These are phyloP conservation scores for Centropristis striata DNA, from an alignment of 2,113 vertebrate species.

Conservation along the genomic window DNA sequence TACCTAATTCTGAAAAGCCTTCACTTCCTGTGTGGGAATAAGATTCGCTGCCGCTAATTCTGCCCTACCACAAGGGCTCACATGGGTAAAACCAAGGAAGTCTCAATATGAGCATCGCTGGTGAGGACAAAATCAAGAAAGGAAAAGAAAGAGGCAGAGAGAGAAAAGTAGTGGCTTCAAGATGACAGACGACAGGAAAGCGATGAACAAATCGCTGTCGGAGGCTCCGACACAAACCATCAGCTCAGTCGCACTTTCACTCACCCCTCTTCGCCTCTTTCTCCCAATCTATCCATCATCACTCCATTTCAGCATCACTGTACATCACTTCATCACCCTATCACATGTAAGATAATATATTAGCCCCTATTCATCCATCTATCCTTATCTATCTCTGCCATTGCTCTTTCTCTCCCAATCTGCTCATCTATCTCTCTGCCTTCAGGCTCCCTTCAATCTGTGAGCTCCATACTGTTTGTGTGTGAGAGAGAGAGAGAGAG, in stretches of 20 bases:
- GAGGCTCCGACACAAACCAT: conserved; percentile 44
- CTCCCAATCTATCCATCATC: conserved; percentile 49
- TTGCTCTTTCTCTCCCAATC: conserved; percentile 46
- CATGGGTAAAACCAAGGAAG: conserved; percentile 14
- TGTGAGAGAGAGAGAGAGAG: neutral
- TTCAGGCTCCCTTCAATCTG: conserved; percentile 43
- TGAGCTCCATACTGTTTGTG: conserved; percentile 5
- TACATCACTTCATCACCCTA: conserved; percentile 56
- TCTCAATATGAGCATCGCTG: neutral
- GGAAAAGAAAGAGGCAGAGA: neutral
- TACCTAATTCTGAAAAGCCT: conserved; percentile 1
- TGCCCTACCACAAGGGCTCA: conserved; percentile 11
- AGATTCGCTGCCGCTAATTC: conserved; percentile 17
- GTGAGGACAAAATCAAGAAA: neutral
- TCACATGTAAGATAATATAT: conserved; percentile 52
- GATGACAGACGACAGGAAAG: conserved; percentile 8
- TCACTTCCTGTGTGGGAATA: conserved; percentile 17
- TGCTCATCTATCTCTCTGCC: conserved; percentile 47
- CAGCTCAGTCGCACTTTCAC: conserved; percentile 49
- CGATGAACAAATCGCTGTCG: conserved; percentile 29
- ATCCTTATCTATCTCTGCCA: conserved; percentile 37
- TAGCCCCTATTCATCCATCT: conserved; percentile 51
- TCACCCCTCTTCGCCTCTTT: conserved; percentile 30
- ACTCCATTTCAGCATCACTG: conserved; percentile 52
- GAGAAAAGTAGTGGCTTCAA: neutral